Base-by-base conservation (phyloP, 2,888 invertebrate species). In the Meteorus colon region DNA sequence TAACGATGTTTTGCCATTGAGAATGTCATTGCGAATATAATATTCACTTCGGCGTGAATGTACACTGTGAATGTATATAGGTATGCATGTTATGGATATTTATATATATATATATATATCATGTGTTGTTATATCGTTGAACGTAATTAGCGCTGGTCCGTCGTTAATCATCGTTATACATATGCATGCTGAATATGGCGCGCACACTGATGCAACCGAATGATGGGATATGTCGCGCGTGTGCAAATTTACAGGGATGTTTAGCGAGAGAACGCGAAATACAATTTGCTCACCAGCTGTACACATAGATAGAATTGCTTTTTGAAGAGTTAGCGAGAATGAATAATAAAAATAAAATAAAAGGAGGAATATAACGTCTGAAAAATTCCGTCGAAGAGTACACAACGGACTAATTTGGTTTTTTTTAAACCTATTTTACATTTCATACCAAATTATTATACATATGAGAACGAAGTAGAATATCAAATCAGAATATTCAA, bases 61-160 rank as follows among this genome's bases (percentile, higher is more conserved):
- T 2, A 10, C 41, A 41, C 41, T 41, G 12, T 41, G 41, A 41
- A 41, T 8, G 34, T 8, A 34, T 34, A 34, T 34, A 8, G 5
- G 4, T 34, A 34, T 34, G 34, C 8, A 34, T 24, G 24, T 24
- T 24, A 24, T 24, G 24, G 24, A 24, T 24, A 34, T 6, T 45
- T 8, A 16, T 55, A 55, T 24, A 19, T 5, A 55, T 55, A 55
- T 6, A 48, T 10, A 16, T 5, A 6, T 24, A 29, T 67, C 41
- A 67, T 74, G 66, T 67, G 73, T 67, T 66, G 74, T 70, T 75
- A 70, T 75, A 71, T 70, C 70, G 70, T 65, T 55, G 41, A 66
- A 65, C 80, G 80, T 84, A 84, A 84, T 84, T 84, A 84, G 80
- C 80, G 76, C 77, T 74, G 78, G 78, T 77, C 74, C 78, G 75